These are phyloP conservation scores for Steinernema hermaphroditum DNA, from an alignment of 2,888 invertebrate species.

Conservation along the genomic window DNA sequence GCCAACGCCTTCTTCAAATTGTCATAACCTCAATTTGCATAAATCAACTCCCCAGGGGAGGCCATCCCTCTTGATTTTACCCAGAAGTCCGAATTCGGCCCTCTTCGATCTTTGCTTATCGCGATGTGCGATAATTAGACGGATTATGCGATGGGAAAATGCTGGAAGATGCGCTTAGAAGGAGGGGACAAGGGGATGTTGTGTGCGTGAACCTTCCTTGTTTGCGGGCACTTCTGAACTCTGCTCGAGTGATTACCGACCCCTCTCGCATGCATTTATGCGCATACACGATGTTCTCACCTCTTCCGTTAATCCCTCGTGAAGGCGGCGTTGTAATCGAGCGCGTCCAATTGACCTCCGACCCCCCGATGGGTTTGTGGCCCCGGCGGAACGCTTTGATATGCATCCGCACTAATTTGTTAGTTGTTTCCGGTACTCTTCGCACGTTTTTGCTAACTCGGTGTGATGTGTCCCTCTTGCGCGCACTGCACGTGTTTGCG, in stretches of 20 bases:
- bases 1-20: slow-evolving; percentile 16
- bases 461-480: slow-evolving; percentile 14
- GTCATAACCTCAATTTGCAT: slow-evolving; percentile 28
- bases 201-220: not conserved
- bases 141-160: slow-evolving; percentile 20
- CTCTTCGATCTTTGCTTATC: slow-evolving; percentile 7
- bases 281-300: slow-evolving; percentile 9
- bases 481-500: not conserved
- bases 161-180: not conserved
- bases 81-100: not conserved
- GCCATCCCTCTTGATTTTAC: not conserved
- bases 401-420: slow-evolving; percentile 28
- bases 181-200: not conserved
- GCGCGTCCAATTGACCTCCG: slow-evolving; percentile 25
- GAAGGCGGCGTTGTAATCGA: slow-evolving; percentile 24
- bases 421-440: slow-evolving; percentile 27
- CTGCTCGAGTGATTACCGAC: not conserved
- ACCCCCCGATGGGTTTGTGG: slow-evolving; percentile 29
- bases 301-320: slow-evolving; percentile 4
- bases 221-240: not conserved
- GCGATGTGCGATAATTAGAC: slow-evolving; percentile 23
- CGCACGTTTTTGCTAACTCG: slow-evolving; percentile 24
- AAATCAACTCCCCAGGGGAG: slow-evolving; percentile 15
- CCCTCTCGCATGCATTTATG: not conserved
- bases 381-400: slow-evolving; percentile 27